Evolutionary conservation across 2,113 vertebrate species (phyloP).

Genomic region (Xenus cinereus): DNA sequence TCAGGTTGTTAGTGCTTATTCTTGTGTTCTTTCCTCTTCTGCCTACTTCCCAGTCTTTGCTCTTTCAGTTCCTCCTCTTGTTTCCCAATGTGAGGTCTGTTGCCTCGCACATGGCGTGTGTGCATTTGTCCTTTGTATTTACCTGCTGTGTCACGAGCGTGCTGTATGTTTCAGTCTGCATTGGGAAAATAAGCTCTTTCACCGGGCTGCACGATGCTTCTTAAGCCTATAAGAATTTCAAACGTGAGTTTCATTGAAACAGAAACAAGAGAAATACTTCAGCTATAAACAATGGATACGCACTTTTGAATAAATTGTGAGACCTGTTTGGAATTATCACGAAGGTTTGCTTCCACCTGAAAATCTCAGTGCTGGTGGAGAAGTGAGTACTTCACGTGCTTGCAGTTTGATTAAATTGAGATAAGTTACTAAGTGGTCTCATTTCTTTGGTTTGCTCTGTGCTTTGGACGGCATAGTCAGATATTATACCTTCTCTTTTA

Average conservation of each 20-base stretch:
- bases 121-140: not conserved
- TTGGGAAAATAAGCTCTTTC: not conserved
- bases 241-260: not conserved
- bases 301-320: not conserved
- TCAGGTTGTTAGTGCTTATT: constrained; percentile 63
- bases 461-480: not conserved
- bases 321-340: not conserved
- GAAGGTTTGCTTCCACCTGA: not conserved
- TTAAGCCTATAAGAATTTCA: not conserved
- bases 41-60: constrained; percentile 38
- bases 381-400: not conserved
- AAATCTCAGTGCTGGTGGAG: not conserved
- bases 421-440: not conserved
- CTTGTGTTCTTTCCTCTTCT: constrained; percentile 48
- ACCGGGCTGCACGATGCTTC: not conserved
- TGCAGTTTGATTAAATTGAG: not conserved
- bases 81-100: not conserved
- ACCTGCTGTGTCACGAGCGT: not conserved
- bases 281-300: not conserved
- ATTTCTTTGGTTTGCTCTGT: not conserved
- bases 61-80: constrained; percentile 49
- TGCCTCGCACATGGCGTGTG: not conserved
- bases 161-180: not conserved
- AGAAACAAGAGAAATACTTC: not conserved
- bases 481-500: not conserved